Evolutionary conservation across 2,888 invertebrate species (phyloP), one percentile per base, ranked within the genome.

Genomic region (Orthosia cruda): DNA sequence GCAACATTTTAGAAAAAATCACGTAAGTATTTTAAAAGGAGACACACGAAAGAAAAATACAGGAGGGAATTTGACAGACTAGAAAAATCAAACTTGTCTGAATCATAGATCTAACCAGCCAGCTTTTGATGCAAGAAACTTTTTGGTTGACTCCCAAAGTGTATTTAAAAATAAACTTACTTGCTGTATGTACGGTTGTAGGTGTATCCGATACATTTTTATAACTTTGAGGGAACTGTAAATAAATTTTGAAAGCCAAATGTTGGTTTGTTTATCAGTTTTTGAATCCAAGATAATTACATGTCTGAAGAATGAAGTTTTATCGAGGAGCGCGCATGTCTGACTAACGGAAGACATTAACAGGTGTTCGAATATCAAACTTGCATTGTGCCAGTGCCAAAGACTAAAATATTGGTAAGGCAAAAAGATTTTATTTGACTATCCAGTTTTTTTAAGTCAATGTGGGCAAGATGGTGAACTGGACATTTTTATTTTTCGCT

Each of bases 371-470:
- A 45, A 5, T 13, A n/a, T 0, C 11, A 20, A 54, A 45, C 7
- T 59, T 80, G n/a, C 3, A 9, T 40, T 58, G 9, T 54, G 80
- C 81, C 74, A 80, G 77, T 55, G 16, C 7, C n/a, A 55, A 49
- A 5, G 2, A 4, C 13, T 13, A 18, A 59, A 13, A n/a, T 2
- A 13, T 9, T 40, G 40, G 1, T 11, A 0, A 16, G 3, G 18
- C 16, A 54, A 57, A 62, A 12, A 69, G 70, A 45, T 61, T 75
- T 15, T 54, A 65, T 52, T 40, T 40, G 40, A 1, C 9, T 40
- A 7, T 16, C 26, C 20, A 15, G 1, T 20, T 45, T 20, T 13
- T 18, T 26, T 13, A 40, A 40, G 40, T 9, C 40, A 40, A 40
- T 40, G 40, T 40, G 40, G 40, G 40, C 40, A 40, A 40, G 40